phyloP scores from a whole-genome alignment of 2,797 vertebrate species.

The Xenopus petersii region DNA sequence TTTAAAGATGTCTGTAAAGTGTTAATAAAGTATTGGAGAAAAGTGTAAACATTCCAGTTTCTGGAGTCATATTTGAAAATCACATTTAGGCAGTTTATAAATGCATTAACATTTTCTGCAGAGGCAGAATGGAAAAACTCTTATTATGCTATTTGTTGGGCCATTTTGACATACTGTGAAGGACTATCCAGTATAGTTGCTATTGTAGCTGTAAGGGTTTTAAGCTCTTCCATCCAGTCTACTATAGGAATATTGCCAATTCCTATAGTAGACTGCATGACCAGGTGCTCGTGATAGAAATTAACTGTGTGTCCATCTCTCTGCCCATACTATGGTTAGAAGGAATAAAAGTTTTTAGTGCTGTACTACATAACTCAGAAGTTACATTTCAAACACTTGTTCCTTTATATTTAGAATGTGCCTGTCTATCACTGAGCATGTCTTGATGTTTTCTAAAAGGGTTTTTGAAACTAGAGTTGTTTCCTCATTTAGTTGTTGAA shows the following conservation, averaged over 20 bases:
- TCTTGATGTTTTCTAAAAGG: slow-evolving; percentile 19
- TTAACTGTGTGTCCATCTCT: neutral
- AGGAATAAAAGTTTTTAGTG: slow-evolving; percentile 9
- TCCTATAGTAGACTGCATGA: too few species aligned
- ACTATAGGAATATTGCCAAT: slow-evolving; percentile 2
- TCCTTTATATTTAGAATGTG: slow-evolving; percentile 4
- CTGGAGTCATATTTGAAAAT: neutral
- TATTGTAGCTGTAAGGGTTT: neutral
- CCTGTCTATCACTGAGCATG: slow-evolving; percentile 1
- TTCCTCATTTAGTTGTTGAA: slow-evolving; percentile 12
- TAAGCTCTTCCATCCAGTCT: slow-evolving; percentile 18
- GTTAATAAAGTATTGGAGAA: slow-evolving; percentile 1
- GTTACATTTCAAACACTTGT: slow-evolving; percentile 14
- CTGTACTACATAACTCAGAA: slow-evolving; percentile 21
- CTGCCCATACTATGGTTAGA: neutral
- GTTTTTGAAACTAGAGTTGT: neutral
- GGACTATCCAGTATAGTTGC: neutral
- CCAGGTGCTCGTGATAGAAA: slow-evolving; percentile 11
- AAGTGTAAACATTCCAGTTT: slow-evolving; percentile 4
- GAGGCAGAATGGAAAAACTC: slow-evolving; percentile 5
- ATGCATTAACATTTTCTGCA: neutral
- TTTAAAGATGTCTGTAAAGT: slow-evolving; percentile 17
- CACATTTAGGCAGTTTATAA: slow-evolving; percentile 3
- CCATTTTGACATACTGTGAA: neutral
- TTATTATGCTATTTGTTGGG: slow-evolving; percentile 10